Evolutionary conservation across 2,888 invertebrate species (phyloP), one percentile per base, ranked within the genome.

Genomic region (Epirrita christyi): DNA sequence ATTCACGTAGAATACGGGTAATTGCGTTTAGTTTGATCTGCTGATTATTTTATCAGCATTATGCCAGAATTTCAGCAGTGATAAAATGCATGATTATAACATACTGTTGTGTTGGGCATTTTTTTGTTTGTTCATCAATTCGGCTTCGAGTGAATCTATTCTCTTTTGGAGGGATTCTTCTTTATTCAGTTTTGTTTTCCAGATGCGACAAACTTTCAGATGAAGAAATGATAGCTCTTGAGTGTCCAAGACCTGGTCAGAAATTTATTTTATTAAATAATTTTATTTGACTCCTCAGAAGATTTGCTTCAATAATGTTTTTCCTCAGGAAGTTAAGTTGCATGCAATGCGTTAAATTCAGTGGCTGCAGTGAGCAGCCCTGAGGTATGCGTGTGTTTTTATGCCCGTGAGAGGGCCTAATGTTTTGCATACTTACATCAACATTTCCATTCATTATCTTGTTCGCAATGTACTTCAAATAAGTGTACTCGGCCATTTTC

Each of bases 201-300:
- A 93, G 2, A 86, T 89, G 6, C 91, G 90, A 67, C 93, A 93
- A 34, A 93, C 89, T 81, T 92, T 93, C 0, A 88, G 73, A 66
- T 93, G 93, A 13, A 93, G 77, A 62, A 91, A 88, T 14, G 93
- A 91, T n/a, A 93, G 68, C 66, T 93, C 93, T 71, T 93, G 91
- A 13, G 88, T 83, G 46, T 89, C 85, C 45, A 93, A 76, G 6
- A 76, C 72, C 93, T 93, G 68, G 15, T 8, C 1, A 10, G 11
- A 36, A n/a, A 32, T 32, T 32, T 2, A 21, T 21, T 21, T 21
- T 2, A 21, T 21, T 21, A 4, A 21, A 21, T n/a, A n/a, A n/a
- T n/a, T n/a, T n/a, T n/a, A n/a, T n/a, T n/a, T n/a, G n/a, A n/a
- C n/a, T n/a, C n/a, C n/a, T n/a, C n/a, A n/a, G n/a, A n/a, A n/a